Evolutionary conservation across 37 sponge, comb jelly and placozoan genomes (phyloP), one percentile per base, ranked within the genome.

Genomic region (Cliona cf. orientalis): DNA sequence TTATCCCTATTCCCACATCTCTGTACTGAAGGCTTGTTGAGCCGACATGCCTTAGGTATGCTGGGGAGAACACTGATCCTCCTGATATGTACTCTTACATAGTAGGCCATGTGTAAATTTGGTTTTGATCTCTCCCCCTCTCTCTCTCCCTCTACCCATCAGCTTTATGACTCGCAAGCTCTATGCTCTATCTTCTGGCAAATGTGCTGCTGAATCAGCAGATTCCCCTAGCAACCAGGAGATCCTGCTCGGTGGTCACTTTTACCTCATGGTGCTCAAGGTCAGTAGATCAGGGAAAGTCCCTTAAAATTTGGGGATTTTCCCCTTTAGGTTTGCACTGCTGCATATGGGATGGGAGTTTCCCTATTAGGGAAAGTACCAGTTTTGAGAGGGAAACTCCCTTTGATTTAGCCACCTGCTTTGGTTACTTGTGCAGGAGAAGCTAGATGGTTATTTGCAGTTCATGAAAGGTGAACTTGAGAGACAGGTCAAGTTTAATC

Each of bases 151-250:
- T n/a, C n/a, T n/a, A n/a, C n/a, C n/a, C n/a, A 5, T 2, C 49
- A 92, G 91, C 29, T 88, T 87, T 35, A 87, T 88, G 86, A 68
- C 76, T 39, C 66, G 92, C 57, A 99, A 99, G 70, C 77, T 96
- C 43, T 94, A 85, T 83, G 87, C 97, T 23, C 80, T 96, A 7
- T 92, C 86, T 2, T 35, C 72, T 49, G 89, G 93, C 0, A 74
- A 74, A 58, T 94, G 93, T 78, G 44, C 55, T 17, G 75, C 89
- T 29, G 99, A 99, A 56, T 84, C 95, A 43, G 71, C 91, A 0
- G 99, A 99, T 64, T 95, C 95, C 23, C 96, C 99, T 42, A 92
- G 92, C 94, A 94, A 94, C 85, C 99, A 99, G 60, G 99, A 99
- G 67, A 73, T 99, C 5, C 86, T 99, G 64, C 74, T 99, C 3